Percentiles rank a stretch among this genome's conserved stretches.
phyloP scores from a whole-genome alignment of 2,888 invertebrate species.

The Rhamphomyia laevipes region DNA sequence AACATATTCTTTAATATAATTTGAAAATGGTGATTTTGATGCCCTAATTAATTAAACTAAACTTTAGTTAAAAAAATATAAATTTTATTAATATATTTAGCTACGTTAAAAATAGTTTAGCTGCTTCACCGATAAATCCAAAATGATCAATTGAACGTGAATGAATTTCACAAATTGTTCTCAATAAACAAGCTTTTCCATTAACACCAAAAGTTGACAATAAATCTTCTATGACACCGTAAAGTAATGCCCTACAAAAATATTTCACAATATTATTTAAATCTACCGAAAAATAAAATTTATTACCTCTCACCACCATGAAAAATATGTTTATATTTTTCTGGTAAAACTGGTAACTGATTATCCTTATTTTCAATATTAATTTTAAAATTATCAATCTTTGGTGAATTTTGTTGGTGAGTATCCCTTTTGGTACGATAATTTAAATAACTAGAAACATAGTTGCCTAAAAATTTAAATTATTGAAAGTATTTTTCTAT shows the following conservation, averaged over 20 bases:
- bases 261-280: conserved; percentile 23
- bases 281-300: conserved; percentile 12
- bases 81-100: conserved; percentile 24
- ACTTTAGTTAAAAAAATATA: not conserved
- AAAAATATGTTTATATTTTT: conserved; percentile 43
- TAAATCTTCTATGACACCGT: conserved; percentile 67
- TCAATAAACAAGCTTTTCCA: conserved; percentile 67
- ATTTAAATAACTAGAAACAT: conserved; percentile 58
- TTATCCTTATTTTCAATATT: conserved; percentile 15
- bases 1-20: conserved; percentile 62
- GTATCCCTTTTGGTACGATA: conserved; percentile 41
- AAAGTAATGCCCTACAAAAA: conserved; percentile 51
- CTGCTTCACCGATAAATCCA: conserved; percentile 70
- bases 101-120: conserved; percentile 74
- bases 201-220: conserved; percentile 68
- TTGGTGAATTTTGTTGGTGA: conserved; percentile 25
- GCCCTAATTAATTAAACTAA: conserved; percentile 42
- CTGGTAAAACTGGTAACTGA: conserved; percentile 31
- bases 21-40: conserved; percentile 68
- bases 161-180: conserved; percentile 79
- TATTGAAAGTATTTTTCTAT: not conserved
- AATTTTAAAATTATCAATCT: conserved; percentile 8
- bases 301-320: conserved; percentile 61
- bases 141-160: conserved; percentile 65
- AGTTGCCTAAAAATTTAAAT: conserved; percentile 41